Conservation (phyloP, 2,888 invertebrate species). For the Clistopyga incitator region DNA sequence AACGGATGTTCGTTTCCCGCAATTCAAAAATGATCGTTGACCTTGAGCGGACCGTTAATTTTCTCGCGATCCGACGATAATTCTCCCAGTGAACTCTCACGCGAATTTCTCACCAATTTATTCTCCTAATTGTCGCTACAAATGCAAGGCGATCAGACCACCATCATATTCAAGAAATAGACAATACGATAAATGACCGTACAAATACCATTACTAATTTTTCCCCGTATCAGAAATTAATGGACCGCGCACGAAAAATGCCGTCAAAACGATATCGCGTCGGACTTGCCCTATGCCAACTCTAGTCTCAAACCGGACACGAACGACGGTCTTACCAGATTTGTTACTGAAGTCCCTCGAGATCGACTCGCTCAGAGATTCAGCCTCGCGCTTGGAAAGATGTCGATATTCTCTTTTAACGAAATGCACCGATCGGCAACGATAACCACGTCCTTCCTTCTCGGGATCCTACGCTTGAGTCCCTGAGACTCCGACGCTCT, state of each 20-base stretch:
- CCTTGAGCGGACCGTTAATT: no score
- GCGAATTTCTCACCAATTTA: no score
- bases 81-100: no score
- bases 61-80: no score
- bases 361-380: no score
- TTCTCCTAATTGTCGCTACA: no score
- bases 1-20: no score
- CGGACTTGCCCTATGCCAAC: not conserved
- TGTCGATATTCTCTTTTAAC: not conserved
- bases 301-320: not conserved
- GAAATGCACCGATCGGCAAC: not conserved
- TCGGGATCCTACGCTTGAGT: not conserved
- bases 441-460: not conserved
- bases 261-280: not conserved
- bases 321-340: not conserved
- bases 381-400: not conserved
- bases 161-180: no score
- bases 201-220: not conserved
- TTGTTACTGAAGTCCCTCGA: no score
- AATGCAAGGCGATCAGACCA: no score
- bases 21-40: no score
- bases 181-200: no score
- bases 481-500: not conserved
- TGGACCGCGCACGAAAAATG: not conserved
- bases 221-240: not conserved